These are phyloP conservation scores for Xiphorhynchus elegans DNA, from an alignment of 2,113 vertebrate genomes.

Conservation along the genomic window DNA sequence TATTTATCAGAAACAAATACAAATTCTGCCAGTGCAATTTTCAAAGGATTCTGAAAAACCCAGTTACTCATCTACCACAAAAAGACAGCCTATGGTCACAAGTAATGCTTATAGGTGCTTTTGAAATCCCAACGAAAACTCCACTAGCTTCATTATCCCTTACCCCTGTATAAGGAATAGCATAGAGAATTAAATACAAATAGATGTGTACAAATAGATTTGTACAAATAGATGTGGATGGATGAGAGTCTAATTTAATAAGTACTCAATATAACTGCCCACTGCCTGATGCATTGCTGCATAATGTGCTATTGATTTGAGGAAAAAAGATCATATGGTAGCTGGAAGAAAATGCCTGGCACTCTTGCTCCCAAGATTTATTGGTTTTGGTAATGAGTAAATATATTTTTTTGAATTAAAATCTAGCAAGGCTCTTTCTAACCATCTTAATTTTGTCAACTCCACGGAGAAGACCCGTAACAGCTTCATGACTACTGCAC, in stretches of 20 bases:
- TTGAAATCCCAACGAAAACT: neutral
- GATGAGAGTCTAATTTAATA: constrained; percentile 50
- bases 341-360: neutral
- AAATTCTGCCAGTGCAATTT: neutral
- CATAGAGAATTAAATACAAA: constrained; percentile 8
- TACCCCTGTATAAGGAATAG: neutral
- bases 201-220: constrained; percentile 23
- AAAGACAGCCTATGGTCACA: neutral
- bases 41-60: neutral
- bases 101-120: neutral
- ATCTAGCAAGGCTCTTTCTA: neutral
- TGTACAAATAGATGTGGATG: constrained; percentile 23
- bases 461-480: neutral
- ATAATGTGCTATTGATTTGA: constrained; percentile 39
- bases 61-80: neutral
- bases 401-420: constrained; percentile 17
- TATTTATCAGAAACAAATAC: neutral
- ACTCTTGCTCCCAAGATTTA: neutral
- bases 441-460: neutral
- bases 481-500: neutral
- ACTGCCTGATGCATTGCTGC: constrained; percentile 31
- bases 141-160: neutral
- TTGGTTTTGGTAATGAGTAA: constrained; percentile 29
- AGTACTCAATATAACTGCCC: constrained; percentile 34
- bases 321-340: neutral